These are phyloP conservation scores for Manduca sexta DNA, from an alignment of 1,140 invertebrate species.

Conservation along the genomic window DNA sequence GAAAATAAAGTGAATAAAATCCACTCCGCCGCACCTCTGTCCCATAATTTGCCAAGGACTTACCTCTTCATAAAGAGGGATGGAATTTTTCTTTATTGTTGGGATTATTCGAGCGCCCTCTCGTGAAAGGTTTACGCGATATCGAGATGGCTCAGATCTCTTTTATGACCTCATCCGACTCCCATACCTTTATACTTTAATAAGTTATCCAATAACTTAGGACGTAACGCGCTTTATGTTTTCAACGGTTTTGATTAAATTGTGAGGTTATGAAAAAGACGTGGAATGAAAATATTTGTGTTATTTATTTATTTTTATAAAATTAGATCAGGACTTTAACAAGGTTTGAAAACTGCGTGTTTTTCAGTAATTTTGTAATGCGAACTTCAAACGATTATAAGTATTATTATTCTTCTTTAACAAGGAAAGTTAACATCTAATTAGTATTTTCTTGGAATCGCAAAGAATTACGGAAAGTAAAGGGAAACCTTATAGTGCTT, in stretches of 20 bases:
- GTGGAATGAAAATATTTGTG: neutral
- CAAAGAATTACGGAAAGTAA: no score
- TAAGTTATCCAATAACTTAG: slow-evolving; percentile 45
- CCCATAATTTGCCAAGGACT: slow-evolving; percentile 68
- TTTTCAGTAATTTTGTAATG: no score
- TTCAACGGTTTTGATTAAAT: slow-evolving; percentile 5
- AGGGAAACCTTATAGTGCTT: no score
- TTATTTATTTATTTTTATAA: neutral
- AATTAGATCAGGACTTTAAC: no score
- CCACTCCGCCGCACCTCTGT: slow-evolving; percentile 30
- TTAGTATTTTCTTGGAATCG: no score
- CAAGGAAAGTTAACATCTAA: no score
- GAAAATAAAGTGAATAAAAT: no score
- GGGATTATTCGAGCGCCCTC: slow-evolving; percentile 64
- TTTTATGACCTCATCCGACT: slow-evolving; percentile 69
- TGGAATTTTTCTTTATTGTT: slow-evolving; percentile 72
- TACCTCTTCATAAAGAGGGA: slow-evolving; percentile 71
- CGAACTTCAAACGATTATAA: no score
- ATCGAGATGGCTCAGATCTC: slow-evolving; percentile 62
- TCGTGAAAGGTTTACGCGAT: slow-evolving; percentile 62
- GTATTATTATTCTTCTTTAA: no score
- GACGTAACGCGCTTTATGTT: slow-evolving; percentile 5
- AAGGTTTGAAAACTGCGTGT: no score
- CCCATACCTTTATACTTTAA: slow-evolving; percentile 50
- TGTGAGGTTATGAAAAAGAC: neutral